Evolutionary conservation across 1,140 invertebrate species (phyloP).

Genomic region (Nasonia giraulti): DNA sequence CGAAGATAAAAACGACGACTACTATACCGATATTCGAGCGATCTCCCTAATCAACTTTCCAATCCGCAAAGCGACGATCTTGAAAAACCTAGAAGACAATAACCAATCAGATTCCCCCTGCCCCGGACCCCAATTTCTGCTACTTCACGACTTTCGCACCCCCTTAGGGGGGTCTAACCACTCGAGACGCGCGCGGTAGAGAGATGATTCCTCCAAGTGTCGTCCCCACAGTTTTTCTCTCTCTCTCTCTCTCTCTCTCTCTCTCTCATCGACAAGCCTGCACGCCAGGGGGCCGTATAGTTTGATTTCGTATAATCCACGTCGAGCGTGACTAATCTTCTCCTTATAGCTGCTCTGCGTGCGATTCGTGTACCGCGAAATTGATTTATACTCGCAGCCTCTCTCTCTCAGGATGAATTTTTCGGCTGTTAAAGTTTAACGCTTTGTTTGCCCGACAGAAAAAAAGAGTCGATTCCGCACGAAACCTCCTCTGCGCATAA

Average conservation of each 20-base stretch:
- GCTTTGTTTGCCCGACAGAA: background rate
- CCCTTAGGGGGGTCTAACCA: no score
- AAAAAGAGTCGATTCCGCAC: background rate
- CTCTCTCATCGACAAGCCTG: background rate
- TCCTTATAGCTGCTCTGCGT: background rate
- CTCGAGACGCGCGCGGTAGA: background rate
- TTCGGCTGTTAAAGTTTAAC: background rate
- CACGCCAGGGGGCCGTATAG: background rate
- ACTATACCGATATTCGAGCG: background rate
- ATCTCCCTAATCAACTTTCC: background rate
- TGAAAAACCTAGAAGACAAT: background rate
- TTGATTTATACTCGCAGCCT: background rate
- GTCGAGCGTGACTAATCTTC: conserved; percentile 43
- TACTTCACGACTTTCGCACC: no score
- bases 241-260: background rate
- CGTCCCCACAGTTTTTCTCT: background rate
- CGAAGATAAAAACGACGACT: background rate
- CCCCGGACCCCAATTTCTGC: background rate
- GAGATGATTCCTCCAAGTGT: background rate
- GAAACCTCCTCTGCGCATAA: background rate
- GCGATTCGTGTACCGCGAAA: background rate
- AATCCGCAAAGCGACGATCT: no score
- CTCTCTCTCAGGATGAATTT: background rate
- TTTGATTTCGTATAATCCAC: conserved; percentile 36
- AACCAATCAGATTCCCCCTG: background rate